Percentiles rank a stretch among this genome's conserved stretches.
Evolutionary conservation across 2,888 invertebrate genomes (phyloP).

Genomic region (Sipha maydis): DNA sequence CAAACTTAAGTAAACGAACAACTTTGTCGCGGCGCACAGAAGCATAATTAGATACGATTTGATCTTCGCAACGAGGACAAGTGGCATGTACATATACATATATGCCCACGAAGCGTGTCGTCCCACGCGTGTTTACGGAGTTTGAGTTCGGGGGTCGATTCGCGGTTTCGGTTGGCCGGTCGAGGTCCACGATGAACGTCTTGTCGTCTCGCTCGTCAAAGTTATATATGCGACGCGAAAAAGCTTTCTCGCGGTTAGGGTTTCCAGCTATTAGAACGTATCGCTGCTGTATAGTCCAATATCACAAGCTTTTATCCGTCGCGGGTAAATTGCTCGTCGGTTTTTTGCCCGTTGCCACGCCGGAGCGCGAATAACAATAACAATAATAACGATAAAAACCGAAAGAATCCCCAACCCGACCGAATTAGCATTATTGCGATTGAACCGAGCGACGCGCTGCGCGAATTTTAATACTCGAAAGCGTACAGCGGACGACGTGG

Average conservation of each 20-base stretch:
- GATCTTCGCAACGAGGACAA: background rate
- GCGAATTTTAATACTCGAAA: too few relatives aligned
- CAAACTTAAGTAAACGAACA: too few relatives aligned
- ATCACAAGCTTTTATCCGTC: background rate
- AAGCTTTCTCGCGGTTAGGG: background rate
- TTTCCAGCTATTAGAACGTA: background rate
- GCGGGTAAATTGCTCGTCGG: background rate
- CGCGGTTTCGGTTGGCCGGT: slow-evolving; percentile 3
- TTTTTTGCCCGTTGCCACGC: background rate
- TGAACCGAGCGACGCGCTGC: too few relatives aligned
- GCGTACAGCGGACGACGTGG: too few relatives aligned
- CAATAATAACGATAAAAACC: background rate
- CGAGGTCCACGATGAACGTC: background rate
- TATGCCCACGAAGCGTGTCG: background rate
- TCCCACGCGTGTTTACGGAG: background rate
- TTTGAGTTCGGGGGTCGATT: slow-evolving; percentile 25
- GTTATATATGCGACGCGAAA: background rate
- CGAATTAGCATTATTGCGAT: background rate
- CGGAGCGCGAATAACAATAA: background rate
- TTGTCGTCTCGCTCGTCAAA: background rate
- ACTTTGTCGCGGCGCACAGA: too few relatives aligned
- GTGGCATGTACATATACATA: too few relatives aligned
- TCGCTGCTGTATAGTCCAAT: background rate
- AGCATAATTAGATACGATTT: too few relatives aligned
- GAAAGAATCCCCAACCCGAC: background rate